Percentiles rank a stretch among this genome's conserved stretches.
Evolutionary conservation across 2,113 vertebrate genomes (phyloP).

Genomic region (Pongo pygmaeus): DNA sequence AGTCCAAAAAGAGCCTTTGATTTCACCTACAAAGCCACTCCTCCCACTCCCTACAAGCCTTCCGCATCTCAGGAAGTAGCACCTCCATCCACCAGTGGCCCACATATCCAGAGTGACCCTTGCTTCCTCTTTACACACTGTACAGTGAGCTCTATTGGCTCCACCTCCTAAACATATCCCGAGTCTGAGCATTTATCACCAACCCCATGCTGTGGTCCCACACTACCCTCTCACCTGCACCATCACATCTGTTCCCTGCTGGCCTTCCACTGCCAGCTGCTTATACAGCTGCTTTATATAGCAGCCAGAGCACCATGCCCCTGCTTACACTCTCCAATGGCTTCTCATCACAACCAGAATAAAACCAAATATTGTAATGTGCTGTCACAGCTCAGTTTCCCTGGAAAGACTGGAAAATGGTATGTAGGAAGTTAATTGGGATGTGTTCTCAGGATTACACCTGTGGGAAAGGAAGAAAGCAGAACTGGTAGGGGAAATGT

Average conservation of each 20-base stretch:
- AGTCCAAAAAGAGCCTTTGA: not conserved
- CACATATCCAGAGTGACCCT: not conserved
- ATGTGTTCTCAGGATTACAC: not conserved
- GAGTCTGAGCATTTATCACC: not conserved
- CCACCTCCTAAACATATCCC: not conserved
- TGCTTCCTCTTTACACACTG: not conserved
- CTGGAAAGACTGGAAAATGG: not conserved
- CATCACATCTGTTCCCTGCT: fast-evolving
- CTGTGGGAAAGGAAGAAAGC: not conserved
- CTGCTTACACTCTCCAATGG: not conserved
- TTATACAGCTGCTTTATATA: not conserved
- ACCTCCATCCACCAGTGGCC: not conserved
- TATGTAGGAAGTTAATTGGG: not conserved
- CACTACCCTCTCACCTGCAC: not conserved
- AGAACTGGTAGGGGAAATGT: fast-evolving
- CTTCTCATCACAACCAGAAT: not conserved
- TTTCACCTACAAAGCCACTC: not conserved
- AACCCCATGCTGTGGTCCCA: not conserved
- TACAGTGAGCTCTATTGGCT: not conserved
- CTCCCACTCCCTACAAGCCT: not conserved
- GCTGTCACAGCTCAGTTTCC: not conserved
- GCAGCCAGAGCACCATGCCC: not conserved
- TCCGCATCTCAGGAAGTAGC: not conserved
- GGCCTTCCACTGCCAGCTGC: not conserved
- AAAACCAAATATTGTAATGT: not conserved